Percentiles rank a stretch among this genome's conserved stretches.
phyloP scores from a whole-genome alignment of 2,888 invertebrate species.

The Trachelus iudaicus region DNA sequence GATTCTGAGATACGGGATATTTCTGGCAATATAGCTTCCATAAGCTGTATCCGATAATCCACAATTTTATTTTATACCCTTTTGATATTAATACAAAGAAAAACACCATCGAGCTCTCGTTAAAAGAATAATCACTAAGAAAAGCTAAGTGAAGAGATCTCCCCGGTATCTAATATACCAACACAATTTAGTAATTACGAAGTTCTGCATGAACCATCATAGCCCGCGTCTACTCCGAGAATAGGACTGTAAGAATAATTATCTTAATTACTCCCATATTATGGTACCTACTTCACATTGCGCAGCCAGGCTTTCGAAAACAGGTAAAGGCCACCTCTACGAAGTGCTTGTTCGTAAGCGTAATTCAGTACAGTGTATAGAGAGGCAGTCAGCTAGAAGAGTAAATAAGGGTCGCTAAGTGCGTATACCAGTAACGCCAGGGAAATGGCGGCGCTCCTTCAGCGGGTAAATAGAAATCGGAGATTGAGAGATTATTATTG shows the following conservation, averaged over 20 bases:
- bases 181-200: not conserved
- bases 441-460: not conserved
- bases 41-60: not conserved
- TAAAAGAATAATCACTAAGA: not conserved
- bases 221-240: not conserved
- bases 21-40: not conserved
- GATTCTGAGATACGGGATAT: not conserved
- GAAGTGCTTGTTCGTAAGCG: not conserved
- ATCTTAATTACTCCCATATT: not conserved
- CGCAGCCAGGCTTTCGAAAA: not conserved
- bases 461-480: not conserved
- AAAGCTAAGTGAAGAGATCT: not conserved
- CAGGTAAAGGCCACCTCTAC: not conserved
- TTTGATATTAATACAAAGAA: not conserved
- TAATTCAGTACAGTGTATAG: not conserved
- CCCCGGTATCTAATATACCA: not conserved
- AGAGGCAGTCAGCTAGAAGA: not conserved
- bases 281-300: not conserved
- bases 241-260: not conserved
- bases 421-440: not conserved
- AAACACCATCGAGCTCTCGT: not conserved
- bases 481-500: not conserved
- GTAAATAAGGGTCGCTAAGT: not conserved
- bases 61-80: not conserved
- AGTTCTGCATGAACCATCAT: not conserved